phyloP scores from a whole-genome alignment of 2,797 vertebrate species.

The Danio choprae region DNA sequence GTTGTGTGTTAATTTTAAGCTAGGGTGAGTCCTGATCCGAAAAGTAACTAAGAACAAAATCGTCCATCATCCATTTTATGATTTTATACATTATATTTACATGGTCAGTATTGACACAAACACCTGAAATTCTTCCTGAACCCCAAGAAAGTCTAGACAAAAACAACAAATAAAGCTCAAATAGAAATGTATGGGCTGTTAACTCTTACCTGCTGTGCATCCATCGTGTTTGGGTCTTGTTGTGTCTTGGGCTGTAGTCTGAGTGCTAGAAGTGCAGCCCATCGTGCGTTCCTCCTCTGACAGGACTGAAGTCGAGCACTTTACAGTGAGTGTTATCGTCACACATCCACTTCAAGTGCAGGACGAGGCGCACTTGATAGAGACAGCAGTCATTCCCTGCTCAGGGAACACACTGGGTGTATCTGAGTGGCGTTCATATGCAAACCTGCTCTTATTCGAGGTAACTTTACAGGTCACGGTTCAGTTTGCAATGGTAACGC shows the following conservation, averaged over 20 bases:
- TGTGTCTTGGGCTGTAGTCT: slow-evolving; percentile 77
- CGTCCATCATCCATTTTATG: not conserved
- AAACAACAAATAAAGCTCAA: not conserved
- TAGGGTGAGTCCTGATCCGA: slow-evolving; percentile 14
- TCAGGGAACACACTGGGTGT: slow-evolving; percentile 12
- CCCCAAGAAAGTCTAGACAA: not conserved
- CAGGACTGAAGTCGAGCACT: not conserved
- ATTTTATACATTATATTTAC: not conserved
- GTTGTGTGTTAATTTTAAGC: slow-evolving; percentile 29
- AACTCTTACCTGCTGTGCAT: slow-evolving; percentile 70
- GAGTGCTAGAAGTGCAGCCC: slow-evolving; percentile 81
- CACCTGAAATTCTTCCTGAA: too few species aligned
- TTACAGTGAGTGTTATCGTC: not conserved
- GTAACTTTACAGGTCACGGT: not conserved
- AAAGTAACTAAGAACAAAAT: slow-evolving; percentile 21
- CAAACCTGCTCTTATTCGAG: slow-evolving; percentile 13
- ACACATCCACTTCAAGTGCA: slow-evolving; percentile 3
- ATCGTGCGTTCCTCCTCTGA: slow-evolving; percentile 69
- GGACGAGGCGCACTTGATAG: not conserved
- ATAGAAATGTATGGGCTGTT: not conserved
- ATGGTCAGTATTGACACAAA: not conserved
- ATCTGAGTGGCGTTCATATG: slow-evolving; percentile 25
- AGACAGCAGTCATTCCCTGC: not conserved
- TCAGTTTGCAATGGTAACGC: not conserved
- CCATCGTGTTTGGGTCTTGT: slow-evolving; percentile 72